Conservation (phyloP, 2,797 vertebrate genomes). For the Onychomys torridus region DNA sequence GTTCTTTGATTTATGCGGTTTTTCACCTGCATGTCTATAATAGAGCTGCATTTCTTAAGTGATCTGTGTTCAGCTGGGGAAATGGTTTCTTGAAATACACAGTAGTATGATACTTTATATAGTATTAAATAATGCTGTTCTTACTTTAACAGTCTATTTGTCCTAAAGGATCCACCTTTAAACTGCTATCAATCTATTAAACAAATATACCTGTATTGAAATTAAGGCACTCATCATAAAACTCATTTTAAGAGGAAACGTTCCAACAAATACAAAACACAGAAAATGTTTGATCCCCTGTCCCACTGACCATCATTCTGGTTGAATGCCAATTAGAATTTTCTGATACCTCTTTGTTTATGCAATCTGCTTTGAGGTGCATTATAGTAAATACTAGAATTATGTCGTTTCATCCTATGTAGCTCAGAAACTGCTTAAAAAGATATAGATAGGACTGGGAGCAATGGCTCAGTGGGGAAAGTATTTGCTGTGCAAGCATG, state of each 20-base stretch:
- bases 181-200: not conserved
- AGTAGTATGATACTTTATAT: not conserved
- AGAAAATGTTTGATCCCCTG: not conserved
- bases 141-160: not conserved
- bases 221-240: constrained; percentile 21
- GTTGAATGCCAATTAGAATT: not conserved
- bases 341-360: not conserved
- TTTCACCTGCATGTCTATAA: not conserved
- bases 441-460: not conserved
- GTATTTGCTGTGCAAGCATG: not conserved
- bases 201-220: constrained; percentile 15
- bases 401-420: not conserved
- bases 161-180: not conserved
- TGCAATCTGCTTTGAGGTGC: not conserved
- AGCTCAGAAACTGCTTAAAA: constrained; percentile 33
- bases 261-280: constrained; percentile 13
- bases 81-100: constrained; percentile 25
- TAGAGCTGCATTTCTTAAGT: constrained; percentile 58
- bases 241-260: constrained; percentile 16
- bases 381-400: not conserved
- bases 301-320: not conserved
- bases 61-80: not conserved
- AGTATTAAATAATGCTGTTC: not conserved
- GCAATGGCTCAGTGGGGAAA: not conserved
- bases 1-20: constrained; percentile 43